Percentiles rank a stretch among this genome's conserved stretches.
Evolutionary conservation across 2,113 vertebrate genomes (phyloP).

Genomic region (Muscicapa adusta): DNA sequence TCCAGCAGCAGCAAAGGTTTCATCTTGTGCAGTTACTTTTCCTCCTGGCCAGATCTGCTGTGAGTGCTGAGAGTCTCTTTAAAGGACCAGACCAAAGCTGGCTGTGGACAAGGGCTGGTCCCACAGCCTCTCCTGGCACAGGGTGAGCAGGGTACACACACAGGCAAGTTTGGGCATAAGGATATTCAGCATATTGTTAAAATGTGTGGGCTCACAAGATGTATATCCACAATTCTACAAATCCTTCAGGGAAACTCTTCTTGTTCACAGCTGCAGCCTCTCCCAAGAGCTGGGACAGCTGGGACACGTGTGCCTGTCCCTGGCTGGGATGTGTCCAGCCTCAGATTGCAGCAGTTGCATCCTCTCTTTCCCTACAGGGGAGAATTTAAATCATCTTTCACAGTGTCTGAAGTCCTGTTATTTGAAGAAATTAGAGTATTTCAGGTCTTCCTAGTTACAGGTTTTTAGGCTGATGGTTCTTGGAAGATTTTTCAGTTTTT

Average conservation of each 20-base stretch:
- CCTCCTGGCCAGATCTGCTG: not conserved
- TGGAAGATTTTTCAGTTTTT: not conserved
- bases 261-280: not conserved
- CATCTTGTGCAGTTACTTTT: not conserved
- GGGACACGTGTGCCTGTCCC: not conserved
- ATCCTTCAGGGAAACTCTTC: not conserved
- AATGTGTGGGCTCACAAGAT: not conserved
- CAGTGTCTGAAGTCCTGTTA: not conserved
- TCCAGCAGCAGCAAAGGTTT: not conserved
- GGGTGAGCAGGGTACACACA: not conserved
- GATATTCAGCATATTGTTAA: not conserved
- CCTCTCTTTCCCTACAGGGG: not conserved
- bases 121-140: not conserved
- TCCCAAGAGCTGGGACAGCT: not conserved
- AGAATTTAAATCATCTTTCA: not conserved
- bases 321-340: not conserved
- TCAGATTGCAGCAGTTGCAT: not conserved
- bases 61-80: not conserved
- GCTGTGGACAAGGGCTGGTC: rapidly evolving
- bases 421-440: not conserved
- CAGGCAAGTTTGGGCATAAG: not conserved
- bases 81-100: not conserved
- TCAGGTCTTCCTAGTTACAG: not conserved
- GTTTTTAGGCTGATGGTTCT: not conserved
- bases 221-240: rapidly evolving